Conservation (phyloP, 1,140 invertebrate genomes). For the Leucophenga varia region DNA sequence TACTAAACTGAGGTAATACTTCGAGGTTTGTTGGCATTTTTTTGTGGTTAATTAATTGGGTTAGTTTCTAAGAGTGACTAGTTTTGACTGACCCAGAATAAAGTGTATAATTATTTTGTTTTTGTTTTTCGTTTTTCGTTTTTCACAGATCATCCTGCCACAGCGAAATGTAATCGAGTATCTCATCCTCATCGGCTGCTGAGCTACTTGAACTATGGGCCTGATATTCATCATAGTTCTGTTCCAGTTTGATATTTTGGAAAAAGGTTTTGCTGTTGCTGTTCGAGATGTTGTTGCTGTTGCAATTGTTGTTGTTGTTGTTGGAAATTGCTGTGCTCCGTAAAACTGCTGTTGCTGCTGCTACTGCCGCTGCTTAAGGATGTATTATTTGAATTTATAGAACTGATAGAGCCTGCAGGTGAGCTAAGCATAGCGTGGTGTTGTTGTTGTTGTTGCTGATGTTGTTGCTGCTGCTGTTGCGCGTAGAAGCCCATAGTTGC, state of each 20-base stretch:
- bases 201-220: slow-evolving; percentile 41
- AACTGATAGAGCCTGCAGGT: too few relatives aligned
- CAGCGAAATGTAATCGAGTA: slow-evolving; percentile 85
- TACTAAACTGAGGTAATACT: slow-evolving; percentile 44
- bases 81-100: too few relatives aligned
- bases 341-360: slow-evolving; percentile 19
- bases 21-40: too few relatives aligned
- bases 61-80: slow-evolving; percentile 10
- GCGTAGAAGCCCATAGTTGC: neutral
- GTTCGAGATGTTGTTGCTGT: slow-evolving; percentile 17
- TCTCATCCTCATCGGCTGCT: slow-evolving; percentile 78
- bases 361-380: slow-evolving; percentile 31
- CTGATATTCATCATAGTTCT: slow-evolving; percentile 37
- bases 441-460: neutral
- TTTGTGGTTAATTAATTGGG: slow-evolving; percentile 32
- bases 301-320: slow-evolving; percentile 30
- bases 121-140: neutral
- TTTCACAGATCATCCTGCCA: slow-evolving; percentile 68
- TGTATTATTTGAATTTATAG: too few relatives aligned
- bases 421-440: too few relatives aligned
- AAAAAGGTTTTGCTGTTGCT: slow-evolving; percentile 26
- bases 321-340: slow-evolving; percentile 16
- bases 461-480: neutral
- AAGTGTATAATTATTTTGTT: too few relatives aligned
- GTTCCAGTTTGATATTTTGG: slow-evolving; percentile 31